phyloP scores from a whole-genome alignment of 2,113 vertebrate species.

The Boulengeromyrus knoepffleri region DNA sequence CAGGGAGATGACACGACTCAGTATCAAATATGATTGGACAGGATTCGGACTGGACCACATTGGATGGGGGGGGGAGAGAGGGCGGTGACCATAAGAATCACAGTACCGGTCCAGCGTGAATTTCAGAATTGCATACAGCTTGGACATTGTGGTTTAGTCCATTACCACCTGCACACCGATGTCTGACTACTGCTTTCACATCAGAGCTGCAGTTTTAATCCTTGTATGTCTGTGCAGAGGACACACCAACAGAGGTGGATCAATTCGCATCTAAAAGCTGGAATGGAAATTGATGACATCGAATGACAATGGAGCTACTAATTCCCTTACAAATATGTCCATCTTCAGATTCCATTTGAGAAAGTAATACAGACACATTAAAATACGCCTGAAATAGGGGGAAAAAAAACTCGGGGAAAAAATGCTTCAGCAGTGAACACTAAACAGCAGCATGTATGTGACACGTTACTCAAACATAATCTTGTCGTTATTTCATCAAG shows the following conservation, averaged over 20 bases:
- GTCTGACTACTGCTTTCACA: background rate
- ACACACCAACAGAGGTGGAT: background rate
- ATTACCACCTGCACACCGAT: background rate
- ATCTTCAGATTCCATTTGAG: background rate
- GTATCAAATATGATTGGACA: background rate
- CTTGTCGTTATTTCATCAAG: background rate
- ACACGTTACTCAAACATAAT: background rate
- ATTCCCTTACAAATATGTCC: slow-evolving; percentile 5
- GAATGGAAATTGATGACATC: background rate
- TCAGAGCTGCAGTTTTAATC: background rate
- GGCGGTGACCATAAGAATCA: background rate
- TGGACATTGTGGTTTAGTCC: background rate
- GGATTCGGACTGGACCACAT: background rate
- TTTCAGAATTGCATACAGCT: background rate
- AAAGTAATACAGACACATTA: background rate
- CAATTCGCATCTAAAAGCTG: background rate
- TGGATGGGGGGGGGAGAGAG: background rate
- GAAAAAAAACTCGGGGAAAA: background rate
- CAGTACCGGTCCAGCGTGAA: background rate
- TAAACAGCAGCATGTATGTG: slow-evolving; percentile 3
- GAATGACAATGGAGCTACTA: background rate
- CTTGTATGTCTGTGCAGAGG: background rate
- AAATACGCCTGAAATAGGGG: background rate
- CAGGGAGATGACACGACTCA: background rate
- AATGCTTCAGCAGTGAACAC: slow-evolving; percentile 29